Base-by-base conservation (phyloP, 2,888 invertebrate genomes). In the Synanthedon myopaeformis region DNA sequence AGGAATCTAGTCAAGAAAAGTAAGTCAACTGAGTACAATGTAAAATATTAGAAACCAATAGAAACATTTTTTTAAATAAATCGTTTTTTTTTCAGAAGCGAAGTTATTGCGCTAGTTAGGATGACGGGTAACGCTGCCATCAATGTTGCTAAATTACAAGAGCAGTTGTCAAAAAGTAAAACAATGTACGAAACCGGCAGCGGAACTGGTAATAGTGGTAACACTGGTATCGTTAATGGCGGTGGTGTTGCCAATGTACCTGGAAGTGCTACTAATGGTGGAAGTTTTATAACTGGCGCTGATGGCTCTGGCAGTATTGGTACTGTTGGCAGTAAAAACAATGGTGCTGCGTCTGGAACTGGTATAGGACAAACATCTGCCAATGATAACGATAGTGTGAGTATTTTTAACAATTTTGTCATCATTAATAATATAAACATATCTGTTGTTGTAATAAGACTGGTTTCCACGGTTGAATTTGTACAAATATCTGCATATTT, bases 71-170 rank as follows among this genome's bases (percentile, higher is more conserved):
- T 58, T 48, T 42, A 54, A 54, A 55, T 53, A 5, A 10, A 56
- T 58, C 35, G 35, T 35, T 35, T 35, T 28, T 28, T 59, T 88
- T 85, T 51, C 72, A 92, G 93, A 65, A 93, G 92, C 69, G 91
- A 93, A 58, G 92, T 94, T 1, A 91, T 91, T 49, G 93, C 93
- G 0, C 90, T 92, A 5, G 92, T 94, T 0, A 86, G 91, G 3
- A 91, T 92, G 74, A 89, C 90, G 51, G 90, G 90, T 58, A 90
- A 90, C 55, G 88, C 91, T 0, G 89, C 93, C 28, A 91, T 94
- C 1, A 93, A 94, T 65, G 90, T 93, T 35, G 91, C 92, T n/a
- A 90, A 91, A 63, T 90, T 94, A 54, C 92, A 92, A 69, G 90
- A 91, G 59, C 89, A 91, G 56, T 75, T 91, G 13, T 79, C 82